Conservation (phyloP, 2,888 invertebrate genomes). For the Euspilapteryx auroguttella region DNA sequence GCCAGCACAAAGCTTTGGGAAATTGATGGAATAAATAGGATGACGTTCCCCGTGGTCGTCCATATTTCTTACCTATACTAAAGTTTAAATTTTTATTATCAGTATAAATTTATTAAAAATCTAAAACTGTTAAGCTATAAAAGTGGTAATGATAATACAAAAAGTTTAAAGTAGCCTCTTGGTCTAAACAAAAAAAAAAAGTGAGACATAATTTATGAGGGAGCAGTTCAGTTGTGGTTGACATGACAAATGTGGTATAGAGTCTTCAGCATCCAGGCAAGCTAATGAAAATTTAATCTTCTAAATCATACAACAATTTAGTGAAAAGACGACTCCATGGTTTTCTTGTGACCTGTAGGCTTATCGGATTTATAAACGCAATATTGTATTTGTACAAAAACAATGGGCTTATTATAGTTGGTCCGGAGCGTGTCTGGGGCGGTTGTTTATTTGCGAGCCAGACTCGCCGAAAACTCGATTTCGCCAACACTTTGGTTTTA, state of each 20-base stretch:
- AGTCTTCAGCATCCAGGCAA: not conserved
- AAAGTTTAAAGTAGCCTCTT: no score
- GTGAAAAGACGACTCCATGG: conserved; percentile 16
- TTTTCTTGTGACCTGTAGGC: conserved; percentile 26
- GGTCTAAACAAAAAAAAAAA: no score
- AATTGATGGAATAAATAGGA: no score
- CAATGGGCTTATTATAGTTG: conserved; percentile 59
- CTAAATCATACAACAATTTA: conserved; percentile 1
- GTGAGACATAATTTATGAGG: no score
- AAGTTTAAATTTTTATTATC: no score
- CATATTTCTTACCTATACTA: no score
- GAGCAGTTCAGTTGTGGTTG: no score
- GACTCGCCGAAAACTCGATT: conserved; percentile 6
- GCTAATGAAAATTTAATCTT: not conserved
- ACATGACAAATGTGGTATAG: not conserved
- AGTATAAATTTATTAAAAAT: no score
- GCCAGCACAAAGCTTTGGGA: not conserved
- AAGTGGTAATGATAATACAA: no score
- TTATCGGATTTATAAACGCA: conserved; percentile 60
- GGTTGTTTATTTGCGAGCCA: conserved; percentile 23
- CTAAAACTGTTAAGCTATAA: no score
- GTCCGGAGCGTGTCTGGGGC: conserved; percentile 26
- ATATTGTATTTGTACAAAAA: conserved; percentile 61
- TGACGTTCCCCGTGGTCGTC: no score
- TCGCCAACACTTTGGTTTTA: conserved; percentile 1